Conservation (phyloP, 2,113 vertebrate genomes). For the Sinosuthora webbiana region DNA sequence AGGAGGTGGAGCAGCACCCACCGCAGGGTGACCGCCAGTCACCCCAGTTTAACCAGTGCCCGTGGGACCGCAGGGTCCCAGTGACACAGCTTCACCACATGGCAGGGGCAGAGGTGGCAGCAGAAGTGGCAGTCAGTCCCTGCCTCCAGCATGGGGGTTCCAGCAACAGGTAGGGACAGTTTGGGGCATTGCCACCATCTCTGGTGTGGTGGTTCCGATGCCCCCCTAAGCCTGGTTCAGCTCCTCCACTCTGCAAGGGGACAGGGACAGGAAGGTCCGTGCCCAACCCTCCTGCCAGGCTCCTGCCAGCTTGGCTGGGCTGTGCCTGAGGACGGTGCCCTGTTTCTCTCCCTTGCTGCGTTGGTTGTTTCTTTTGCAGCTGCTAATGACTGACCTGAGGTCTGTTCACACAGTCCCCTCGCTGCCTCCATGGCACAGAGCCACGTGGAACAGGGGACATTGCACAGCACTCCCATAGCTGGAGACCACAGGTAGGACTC, state of each 20-base stretch:
- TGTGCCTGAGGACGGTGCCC: rapidly evolving
- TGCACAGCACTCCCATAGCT: background rate
- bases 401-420: constrained; percentile 66
- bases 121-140: background rate
- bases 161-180: background rate
- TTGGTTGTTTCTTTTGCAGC: constrained; percentile 71
- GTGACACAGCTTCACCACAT: background rate
- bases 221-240: rapidly evolving
- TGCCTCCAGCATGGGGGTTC: background rate
- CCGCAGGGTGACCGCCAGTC: rapidly evolving
- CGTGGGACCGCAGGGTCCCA: rapidly evolving
- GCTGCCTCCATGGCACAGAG: background rate
- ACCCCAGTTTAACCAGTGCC: background rate
- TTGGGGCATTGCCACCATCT: background rate
- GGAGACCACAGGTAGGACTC: constrained; percentile 39
- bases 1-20: background rate
- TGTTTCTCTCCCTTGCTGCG: constrained; percentile 48
- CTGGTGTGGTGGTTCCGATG: background rate
- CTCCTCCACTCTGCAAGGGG: background rate
- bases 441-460: background rate
- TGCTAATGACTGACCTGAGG: constrained; percentile 63
- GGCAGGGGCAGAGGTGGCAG: background rate
- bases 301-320: background rate
- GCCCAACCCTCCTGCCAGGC: background rate
- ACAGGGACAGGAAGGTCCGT: background rate